These are phyloP conservation scores for Scaptomyza caliginosa DNA, from an alignment of 2,888 invertebrate species.

Conservation along the genomic window DNA sequence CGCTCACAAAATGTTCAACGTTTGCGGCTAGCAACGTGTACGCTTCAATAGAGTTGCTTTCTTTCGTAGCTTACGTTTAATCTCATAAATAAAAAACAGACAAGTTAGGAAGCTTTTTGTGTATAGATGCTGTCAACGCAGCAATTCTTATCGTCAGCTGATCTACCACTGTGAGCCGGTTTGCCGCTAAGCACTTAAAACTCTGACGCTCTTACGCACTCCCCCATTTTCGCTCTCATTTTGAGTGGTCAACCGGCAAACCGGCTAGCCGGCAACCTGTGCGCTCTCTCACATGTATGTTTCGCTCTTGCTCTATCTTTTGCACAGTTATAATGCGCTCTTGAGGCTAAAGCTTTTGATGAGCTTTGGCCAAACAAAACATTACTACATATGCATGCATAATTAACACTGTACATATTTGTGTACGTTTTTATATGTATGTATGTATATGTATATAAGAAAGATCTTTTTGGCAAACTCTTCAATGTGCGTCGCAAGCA, in stretches of 20 bases:
- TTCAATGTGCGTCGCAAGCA: conserved; percentile 54
- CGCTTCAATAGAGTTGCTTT: neutral
- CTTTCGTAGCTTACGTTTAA: neutral
- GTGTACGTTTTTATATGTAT: neutral
- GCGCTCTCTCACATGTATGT: conserved; percentile 17
- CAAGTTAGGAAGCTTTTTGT: neutral
- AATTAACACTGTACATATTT: conserved; percentile 12
- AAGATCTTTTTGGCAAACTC: conserved; percentile 48
- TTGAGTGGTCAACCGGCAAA: conserved; percentile 48
- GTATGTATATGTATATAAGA: conserved; percentile 2
- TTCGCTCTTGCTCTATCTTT: conserved; percentile 16
- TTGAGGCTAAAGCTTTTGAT: conserved; percentile 35
- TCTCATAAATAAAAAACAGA: neutral
- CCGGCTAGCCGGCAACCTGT: conserved; percentile 68
- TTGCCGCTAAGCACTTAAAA: conserved; percentile 14
- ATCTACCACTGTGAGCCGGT: conserved; percentile 55
- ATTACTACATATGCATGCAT: conserved; percentile 15
- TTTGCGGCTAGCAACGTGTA: neutral
- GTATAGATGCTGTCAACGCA: neutral
- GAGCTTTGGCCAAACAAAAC: conserved; percentile 41
- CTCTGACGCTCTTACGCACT: conserved; percentile 24
- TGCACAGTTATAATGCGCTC: conserved; percentile 19
- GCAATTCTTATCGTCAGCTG: conserved; percentile 8
- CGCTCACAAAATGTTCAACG: conserved; percentile 1
- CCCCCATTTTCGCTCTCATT: conserved; percentile 25